Evolutionary conservation across 2,113 vertebrate species (phyloP).

Genomic region (Sturnus vulgaris): DNA sequence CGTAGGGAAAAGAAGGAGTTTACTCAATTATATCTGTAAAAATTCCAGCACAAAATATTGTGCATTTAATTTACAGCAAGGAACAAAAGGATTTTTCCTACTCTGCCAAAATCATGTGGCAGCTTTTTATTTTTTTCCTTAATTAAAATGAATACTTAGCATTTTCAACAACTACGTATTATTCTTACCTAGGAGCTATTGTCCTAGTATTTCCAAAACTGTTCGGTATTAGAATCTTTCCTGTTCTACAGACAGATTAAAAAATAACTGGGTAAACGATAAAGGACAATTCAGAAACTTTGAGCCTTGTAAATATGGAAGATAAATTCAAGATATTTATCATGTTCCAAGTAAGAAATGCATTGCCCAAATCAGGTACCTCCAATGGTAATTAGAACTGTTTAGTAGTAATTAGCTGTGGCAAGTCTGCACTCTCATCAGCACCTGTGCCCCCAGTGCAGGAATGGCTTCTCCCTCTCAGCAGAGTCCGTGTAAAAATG

Average conservation of each 20-base stretch:
- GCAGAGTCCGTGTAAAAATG: not conserved
- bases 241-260: not conserved
- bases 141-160: not conserved
- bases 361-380: not conserved
- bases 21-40: not conserved
- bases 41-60: not conserved
- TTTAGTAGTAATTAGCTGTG: not conserved
- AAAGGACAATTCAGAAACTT: not conserved
- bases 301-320: not conserved
- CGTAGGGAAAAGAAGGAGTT: fast-evolving
- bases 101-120: not conserved
- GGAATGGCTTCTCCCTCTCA: not conserved
- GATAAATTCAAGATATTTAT: not conserved
- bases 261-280: not conserved
- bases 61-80: not conserved
- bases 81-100: not conserved
- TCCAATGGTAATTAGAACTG: not conserved
- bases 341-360: not conserved
- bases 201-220: not conserved
- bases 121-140: not conserved
- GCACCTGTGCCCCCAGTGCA: not conserved
- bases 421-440: not conserved
- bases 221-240: not conserved
- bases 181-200: not conserved
- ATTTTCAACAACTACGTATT: not conserved